Evolutionary conservation across 1,140 invertebrate species (phyloP), one percentile per base, ranked within the genome.

Genomic region (Thalassaphorura encarpata): DNA sequence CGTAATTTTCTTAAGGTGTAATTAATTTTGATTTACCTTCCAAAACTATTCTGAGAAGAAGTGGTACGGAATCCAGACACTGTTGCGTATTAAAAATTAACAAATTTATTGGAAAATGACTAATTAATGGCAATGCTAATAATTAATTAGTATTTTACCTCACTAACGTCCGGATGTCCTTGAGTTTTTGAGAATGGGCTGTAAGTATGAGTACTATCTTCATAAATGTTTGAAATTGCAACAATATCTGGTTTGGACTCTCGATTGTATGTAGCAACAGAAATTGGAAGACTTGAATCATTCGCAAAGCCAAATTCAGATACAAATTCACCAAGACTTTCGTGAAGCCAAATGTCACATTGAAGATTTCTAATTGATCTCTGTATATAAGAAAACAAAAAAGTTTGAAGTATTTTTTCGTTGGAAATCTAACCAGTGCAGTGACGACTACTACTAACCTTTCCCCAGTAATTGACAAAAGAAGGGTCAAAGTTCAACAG

Each of bases 311-410:
- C 63, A 50, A 65, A 65, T 47, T 65, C 63, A 15, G 60, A 65
- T 23, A 62, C 57, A 33, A 62, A 65, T 47, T 65, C 60, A 2
- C 57, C 57, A 6, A 60, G 46, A 40, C 60, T 62, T 33, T 65
- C 60, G 33, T 65, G 63, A 16, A 62, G 58, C 63, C 63, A 65
- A 42, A 65, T 65, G 52, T 62, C 60, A 58, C 60, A 62, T 31
- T 63, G 54, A 15, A 63, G 41, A 51, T 57, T 60, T 15, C 61
- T 31, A 23, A 63, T 60, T 28, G 54, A 54, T 50, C 61, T 23
- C 61, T 63, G 57, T 21, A 19, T 43, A 29, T 26, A 4, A 28
- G 6, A 56, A 48, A 27, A 56, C 26, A 51, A 33, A 36, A 36
- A 36, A 11, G 33, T 36, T 36, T 36, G n/a, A 36, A 36, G 33